Conservation (phyloP, 1,140 invertebrate genomes). For the Sarcophaga bullata region DNA sequence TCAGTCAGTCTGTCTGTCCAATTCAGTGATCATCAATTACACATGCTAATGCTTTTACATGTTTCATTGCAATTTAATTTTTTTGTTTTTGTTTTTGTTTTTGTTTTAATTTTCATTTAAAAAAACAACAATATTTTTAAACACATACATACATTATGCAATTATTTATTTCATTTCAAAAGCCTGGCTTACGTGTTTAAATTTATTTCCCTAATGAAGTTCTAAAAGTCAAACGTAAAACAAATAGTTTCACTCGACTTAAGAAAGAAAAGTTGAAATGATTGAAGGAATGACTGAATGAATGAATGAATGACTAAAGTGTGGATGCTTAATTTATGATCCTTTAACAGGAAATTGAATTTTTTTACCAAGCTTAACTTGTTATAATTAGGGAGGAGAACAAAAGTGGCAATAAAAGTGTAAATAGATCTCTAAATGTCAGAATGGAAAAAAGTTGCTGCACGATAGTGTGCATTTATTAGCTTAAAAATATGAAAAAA, state of each 20-base stretch:
- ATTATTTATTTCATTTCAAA: not conserved
- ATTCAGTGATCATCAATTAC: slow-evolving; percentile 31
- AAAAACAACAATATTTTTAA: not conserved
- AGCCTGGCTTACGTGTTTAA: not conserved
- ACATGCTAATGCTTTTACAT: slow-evolving; percentile 34
- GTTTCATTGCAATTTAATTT: slow-evolving; percentile 21
- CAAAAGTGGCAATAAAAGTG: too few species aligned
- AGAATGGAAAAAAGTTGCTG: too few species aligned
- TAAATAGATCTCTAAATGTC: too few species aligned
- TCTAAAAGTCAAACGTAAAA: slow-evolving; percentile 1
- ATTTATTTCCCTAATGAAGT: slow-evolving; percentile 6
- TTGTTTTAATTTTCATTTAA: not conserved
- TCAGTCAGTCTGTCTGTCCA: not conserved
- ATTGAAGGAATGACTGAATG: too few species aligned
- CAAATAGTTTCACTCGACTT: not conserved
- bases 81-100: not conserved
- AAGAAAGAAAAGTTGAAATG: not conserved
- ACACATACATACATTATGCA: not conserved
- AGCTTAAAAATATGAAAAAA: too few species aligned
- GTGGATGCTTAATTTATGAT: too few species aligned
- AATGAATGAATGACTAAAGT: too few species aligned
- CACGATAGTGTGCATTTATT: too few species aligned
- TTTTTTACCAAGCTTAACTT: too few species aligned
- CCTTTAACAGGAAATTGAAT: too few species aligned
- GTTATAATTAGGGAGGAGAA: too few species aligned